phyloP scores from a whole-genome alignment of 2,888 invertebrate genomes.

The Synanthedon formicaeformis region DNA sequence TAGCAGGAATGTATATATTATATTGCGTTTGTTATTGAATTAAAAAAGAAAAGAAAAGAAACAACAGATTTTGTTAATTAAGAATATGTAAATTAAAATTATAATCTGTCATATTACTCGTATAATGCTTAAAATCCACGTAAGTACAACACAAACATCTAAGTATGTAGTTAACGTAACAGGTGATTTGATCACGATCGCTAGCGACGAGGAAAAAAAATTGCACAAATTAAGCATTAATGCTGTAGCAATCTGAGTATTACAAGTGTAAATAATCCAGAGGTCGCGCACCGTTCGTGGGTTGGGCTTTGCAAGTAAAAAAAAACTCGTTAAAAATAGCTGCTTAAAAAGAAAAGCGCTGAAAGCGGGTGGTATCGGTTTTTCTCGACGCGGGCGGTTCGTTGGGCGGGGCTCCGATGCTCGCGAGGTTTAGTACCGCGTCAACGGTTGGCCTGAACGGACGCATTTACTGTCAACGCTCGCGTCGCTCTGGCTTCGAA shows the following conservation, averaged over 20 bases:
- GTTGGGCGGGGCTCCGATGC: constrained; percentile 54
- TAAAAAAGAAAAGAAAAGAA: neutral
- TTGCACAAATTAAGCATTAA: constrained; percentile 45
- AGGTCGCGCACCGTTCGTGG: constrained; percentile 67
- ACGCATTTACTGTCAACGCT: constrained; percentile 34
- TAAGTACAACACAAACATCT: neutral
- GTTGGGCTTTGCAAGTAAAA: constrained; percentile 56
- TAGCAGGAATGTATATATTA: neutral
- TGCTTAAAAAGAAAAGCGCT: constrained; percentile 71
- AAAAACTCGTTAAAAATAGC: constrained; percentile 68
- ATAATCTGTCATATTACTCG: neutral
- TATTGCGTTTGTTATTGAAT: neutral
- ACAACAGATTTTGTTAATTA: neutral
- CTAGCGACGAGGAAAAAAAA: constrained; percentile 27
- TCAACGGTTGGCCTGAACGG: constrained; percentile 72
- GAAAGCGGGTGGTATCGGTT: constrained; percentile 67
- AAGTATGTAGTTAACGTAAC: neutral
- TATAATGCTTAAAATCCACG: neutral
- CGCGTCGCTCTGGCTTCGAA: constrained; percentile 4
- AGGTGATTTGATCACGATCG: constrained; percentile 42
- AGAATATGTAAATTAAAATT: neutral
- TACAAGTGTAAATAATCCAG: constrained; percentile 70
- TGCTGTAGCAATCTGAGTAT: constrained; percentile 53
- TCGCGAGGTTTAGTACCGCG: constrained; percentile 63
- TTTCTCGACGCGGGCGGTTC: constrained; percentile 63